Evolutionary conservation across 1,140 invertebrate genomes (phyloP).

Genomic region (Drosophila sulfurigaster): DNA sequence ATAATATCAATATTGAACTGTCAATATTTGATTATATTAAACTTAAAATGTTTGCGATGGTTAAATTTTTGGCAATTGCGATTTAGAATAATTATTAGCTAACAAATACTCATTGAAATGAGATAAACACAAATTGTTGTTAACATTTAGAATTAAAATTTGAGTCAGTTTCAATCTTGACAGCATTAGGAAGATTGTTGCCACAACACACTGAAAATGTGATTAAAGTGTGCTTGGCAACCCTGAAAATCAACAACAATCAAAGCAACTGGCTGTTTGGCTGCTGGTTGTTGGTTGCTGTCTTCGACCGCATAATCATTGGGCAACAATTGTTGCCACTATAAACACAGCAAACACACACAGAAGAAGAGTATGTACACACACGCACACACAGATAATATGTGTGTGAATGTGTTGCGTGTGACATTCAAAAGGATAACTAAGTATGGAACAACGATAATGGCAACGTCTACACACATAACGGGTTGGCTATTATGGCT

Average conservation of each 20-base stretch:
- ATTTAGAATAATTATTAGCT: too few species aligned
- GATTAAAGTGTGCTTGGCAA: slow-evolving; percentile 19
- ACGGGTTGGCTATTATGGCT: slow-evolving; percentile 53
- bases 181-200: too few species aligned
- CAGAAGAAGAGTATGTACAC: slow-evolving; percentile 4
- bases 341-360: slow-evolving; percentile 16
- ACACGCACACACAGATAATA: slow-evolving; percentile 11
- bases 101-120: too few species aligned
- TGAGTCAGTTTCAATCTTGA: not conserved
- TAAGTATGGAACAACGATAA: slow-evolving; percentile 59
- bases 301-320: slow-evolving; percentile 44
- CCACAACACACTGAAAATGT: not conserved
- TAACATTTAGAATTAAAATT: too few species aligned
- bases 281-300: not conserved
- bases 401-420: slow-evolving; percentile 29
- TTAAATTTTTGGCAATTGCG: too few species aligned
- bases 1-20: too few species aligned
- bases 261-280: slow-evolving; percentile 29
- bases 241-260: slow-evolving; percentile 23
- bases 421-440: slow-evolving; percentile 66
- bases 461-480: slow-evolving; percentile 56
- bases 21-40: too few species aligned
- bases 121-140: too few species aligned
- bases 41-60: too few species aligned
- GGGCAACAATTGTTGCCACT: slow-evolving; percentile 43